Evolutionary conservation across 2,113 vertebrate species (phyloP).

Genomic region (Albula goreensis): DNA sequence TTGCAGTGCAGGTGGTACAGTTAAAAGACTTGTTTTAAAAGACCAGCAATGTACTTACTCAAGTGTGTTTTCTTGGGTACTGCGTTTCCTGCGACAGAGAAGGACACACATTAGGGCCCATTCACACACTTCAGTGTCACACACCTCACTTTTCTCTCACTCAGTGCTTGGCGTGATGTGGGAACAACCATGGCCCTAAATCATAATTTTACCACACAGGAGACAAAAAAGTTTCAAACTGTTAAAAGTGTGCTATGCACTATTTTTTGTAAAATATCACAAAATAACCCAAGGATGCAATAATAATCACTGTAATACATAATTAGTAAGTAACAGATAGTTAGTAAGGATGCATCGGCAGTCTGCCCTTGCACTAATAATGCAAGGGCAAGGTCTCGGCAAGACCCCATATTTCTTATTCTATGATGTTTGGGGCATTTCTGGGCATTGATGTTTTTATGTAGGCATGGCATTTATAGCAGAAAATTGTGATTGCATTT

Average conservation of each 20-base stretch:
- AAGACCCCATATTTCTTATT: too few species aligned
- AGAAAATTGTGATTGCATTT: too few species aligned
- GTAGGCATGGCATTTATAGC: too few species aligned
- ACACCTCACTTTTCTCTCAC: neutral
- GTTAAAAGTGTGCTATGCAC: neutral
- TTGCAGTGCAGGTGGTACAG: neutral
- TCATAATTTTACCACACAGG: neutral
- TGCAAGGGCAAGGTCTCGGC: too few species aligned
- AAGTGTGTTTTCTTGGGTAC: conserved; percentile 38
- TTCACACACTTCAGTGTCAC: conserved; percentile 11
- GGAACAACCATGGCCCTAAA: neutral
- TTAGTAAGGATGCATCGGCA: too few species aligned
- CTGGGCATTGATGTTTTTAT: too few species aligned
- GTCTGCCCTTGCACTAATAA: too few species aligned
- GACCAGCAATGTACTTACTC: conserved; percentile 28
- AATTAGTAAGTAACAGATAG: too few species aligned
- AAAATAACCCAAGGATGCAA: too few species aligned
- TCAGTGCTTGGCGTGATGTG: neutral
- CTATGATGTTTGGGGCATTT: too few species aligned
- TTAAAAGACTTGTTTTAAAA: neutral
- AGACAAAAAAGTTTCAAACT: neutral
- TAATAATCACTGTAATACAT: too few species aligned
- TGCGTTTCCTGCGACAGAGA: conserved; percentile 29
- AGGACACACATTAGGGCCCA: conserved; percentile 21
- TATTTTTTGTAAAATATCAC: too few species aligned